phyloP scores from a whole-genome alignment of 2,113 vertebrate genomes.

The Varanus salvator region DNA sequence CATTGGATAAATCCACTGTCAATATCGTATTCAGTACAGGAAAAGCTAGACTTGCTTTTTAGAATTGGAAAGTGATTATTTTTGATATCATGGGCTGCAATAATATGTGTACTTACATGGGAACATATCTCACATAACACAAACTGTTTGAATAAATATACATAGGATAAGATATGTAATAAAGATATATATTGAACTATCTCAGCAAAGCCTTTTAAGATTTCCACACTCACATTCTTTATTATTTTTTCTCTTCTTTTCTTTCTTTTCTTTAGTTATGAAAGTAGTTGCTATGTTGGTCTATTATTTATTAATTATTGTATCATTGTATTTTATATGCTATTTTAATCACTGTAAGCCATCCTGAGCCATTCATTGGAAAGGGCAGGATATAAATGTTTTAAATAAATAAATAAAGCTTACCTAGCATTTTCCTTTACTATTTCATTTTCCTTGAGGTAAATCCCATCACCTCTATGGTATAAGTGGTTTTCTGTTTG shows the following conservation, averaged over 20 bases:
- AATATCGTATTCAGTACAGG: not conserved
- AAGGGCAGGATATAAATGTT: too few relatives aligned
- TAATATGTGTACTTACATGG: not conserved
- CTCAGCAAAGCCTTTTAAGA: not conserved
- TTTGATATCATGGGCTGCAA: not conserved
- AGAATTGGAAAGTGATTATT: not conserved
- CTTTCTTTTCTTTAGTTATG: too few relatives aligned
- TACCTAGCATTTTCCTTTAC: conserved; percentile 65
- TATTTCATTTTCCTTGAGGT: conserved; percentile 49
- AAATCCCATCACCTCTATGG: conserved; percentile 36
- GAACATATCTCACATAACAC: not conserved
- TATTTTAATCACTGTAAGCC: too few relatives aligned
- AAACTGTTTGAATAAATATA: not conserved
- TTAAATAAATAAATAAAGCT: conserved; percentile 29
- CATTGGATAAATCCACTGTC: not conserved
- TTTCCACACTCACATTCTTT: too few relatives aligned
- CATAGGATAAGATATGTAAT: conserved; percentile 3
- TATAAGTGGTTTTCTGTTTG: conserved; percentile 65
- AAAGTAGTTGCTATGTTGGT: too few relatives aligned
- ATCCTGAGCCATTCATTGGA: too few relatives aligned
- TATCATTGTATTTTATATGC: too few relatives aligned
- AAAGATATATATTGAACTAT: not conserved
- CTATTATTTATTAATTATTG: too few relatives aligned
- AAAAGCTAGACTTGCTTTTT: not conserved
- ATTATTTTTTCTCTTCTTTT: too few relatives aligned